A percentile compares a stretch with the other conserved stretches of the same genome.
Conservation (phyloP, 2,113 vertebrate genomes). For the Hydrochoerus hydrochaeris region DNA sequence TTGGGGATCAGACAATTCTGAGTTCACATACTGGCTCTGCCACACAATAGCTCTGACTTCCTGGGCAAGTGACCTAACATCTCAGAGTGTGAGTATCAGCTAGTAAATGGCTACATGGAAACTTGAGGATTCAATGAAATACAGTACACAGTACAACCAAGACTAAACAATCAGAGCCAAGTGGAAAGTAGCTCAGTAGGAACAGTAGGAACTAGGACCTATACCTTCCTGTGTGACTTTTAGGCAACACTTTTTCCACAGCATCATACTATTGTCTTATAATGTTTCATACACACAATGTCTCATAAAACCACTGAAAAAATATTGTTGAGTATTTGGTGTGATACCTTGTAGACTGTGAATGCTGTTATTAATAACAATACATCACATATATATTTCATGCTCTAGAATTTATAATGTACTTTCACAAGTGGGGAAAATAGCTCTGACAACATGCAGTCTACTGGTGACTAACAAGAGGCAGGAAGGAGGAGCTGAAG, state of each 20-base stretch:
- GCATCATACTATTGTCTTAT: constrained; percentile 27
- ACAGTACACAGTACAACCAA: neutral
- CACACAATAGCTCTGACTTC: neutral
- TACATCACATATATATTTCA: constrained; percentile 34
- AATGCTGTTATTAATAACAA: constrained; percentile 61
- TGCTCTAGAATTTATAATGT: constrained; percentile 53
- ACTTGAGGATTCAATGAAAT: constrained; percentile 18
- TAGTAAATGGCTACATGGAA: neutral
- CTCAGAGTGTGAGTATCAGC: neutral
- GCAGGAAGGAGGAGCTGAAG: constrained; percentile 45
- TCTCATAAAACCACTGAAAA: constrained; percentile 48
- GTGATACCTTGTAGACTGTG: neutral
- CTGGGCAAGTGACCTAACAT: neutral
- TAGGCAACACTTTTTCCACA: neutral
- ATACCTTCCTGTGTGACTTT: constrained; percentile 30
- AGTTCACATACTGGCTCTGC: constrained; percentile 14
- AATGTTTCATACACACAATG: too few species aligned
- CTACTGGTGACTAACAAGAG: constrained; percentile 66
- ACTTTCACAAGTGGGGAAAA: constrained; percentile 58
- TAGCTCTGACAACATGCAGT: neutral
- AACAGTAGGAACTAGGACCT: neutral
- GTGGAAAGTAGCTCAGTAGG: constrained; percentile 1
- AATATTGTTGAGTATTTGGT: neutral
- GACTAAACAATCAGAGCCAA: constrained; percentile 33
- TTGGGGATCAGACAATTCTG: constrained; percentile 22